Evolutionary conservation across 1,140 invertebrate genomes (phyloP).

Genomic region (Lethocerus indicus): DNA sequence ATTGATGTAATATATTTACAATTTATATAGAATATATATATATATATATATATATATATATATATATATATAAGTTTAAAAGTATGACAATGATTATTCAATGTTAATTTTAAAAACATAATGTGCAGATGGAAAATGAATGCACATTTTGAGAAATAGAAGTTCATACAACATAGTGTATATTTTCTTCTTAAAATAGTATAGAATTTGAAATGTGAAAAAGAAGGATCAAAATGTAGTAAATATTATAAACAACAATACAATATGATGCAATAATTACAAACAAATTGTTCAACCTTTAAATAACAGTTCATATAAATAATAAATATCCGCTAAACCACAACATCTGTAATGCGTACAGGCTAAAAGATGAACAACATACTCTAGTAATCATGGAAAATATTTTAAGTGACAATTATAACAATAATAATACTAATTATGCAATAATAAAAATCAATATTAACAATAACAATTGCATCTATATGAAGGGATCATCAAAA

Average conservation of each 20-base stretch:
- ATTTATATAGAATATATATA: background rate
- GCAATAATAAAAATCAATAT: background rate
- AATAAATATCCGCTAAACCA: background rate
- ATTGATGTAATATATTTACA: no score
- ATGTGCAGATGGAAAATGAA: background rate
- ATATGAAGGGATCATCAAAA: no score
- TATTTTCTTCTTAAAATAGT: no score
- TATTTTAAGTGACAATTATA: constrained; percentile 3
- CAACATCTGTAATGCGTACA: background rate
- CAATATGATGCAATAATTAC: constrained; percentile 2
- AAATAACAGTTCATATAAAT: background rate
- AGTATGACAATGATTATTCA: background rate
- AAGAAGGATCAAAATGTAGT: background rate
- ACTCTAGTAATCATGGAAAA: no score
- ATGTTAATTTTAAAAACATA: background rate
- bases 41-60: constrained; percentile 2
- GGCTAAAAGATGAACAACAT: constrained; percentile 6
- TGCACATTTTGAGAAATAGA: constrained; percentile 1
- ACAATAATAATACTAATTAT: constrained; percentile 4
- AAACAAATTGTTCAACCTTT: constrained; percentile 4
- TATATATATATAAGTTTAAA: constrained; percentile 6
- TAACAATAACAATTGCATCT: constrained; percentile 3
- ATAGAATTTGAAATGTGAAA: no score
- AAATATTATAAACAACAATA: constrained; percentile 1
- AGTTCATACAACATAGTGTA: background rate